phyloP scores from a whole-genome alignment of 2,797 vertebrate genomes.

The Leontopithecus rosalia region DNA sequence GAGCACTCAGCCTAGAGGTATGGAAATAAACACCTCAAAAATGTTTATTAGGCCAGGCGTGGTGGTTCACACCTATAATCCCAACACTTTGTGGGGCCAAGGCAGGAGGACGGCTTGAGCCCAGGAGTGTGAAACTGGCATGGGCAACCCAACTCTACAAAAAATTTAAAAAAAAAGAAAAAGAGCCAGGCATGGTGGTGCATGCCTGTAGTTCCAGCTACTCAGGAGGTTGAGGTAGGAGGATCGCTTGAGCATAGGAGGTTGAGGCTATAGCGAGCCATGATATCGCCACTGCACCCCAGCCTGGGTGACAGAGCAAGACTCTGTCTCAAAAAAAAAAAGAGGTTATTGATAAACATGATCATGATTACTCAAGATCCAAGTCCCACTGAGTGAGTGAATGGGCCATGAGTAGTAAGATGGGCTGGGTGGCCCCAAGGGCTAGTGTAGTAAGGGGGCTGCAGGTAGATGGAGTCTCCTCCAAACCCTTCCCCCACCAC shows the following conservation, averaged over 20 bases:
- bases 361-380: neutral
- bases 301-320: neutral
- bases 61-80: neutral
- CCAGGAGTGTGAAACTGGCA: neutral
- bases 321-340: neutral
- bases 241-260: neutral
- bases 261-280: neutral
- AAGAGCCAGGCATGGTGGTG: neutral
- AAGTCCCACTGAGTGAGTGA: neutral
- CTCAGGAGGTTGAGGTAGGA: neutral
- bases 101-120: neutral
- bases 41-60: neutral
- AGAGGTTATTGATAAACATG: neutral
- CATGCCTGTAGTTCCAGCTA: neutral
- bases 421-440: neutral
- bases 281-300: neutral
- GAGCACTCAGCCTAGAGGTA: neutral
- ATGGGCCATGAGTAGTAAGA: neutral
- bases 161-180: neutral
- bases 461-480: neutral
- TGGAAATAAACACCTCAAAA: too few species aligned
- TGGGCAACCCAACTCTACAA: neutral
- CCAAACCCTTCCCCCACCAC: fast-evolving
- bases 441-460: neutral
- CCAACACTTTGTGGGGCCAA: neutral